A percentile compares a stretch with the other conserved stretches of the same genome.
phyloP scores from a whole-genome alignment of 2,797 vertebrate species.

The Rhabdophis nuchalis region DNA sequence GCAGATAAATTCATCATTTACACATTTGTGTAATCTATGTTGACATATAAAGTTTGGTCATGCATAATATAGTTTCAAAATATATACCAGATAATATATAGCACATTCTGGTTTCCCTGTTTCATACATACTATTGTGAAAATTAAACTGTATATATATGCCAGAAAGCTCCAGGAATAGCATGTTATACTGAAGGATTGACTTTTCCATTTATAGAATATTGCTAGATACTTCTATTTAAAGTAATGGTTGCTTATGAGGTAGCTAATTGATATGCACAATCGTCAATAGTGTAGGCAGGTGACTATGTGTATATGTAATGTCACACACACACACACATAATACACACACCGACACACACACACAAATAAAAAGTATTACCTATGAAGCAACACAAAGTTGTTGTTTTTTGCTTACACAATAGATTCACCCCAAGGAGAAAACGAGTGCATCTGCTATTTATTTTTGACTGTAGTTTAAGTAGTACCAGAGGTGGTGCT shows the following conservation, averaged over 20 bases:
- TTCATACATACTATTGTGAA: not conserved
- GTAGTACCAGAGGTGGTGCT: slow-evolving; percentile 24
- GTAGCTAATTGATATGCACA: not conserved
- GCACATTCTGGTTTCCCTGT: not conserved
- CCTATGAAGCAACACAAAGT: not conserved
- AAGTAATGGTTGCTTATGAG: not conserved
- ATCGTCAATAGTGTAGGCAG: not conserved
- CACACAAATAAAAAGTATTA: not conserved
- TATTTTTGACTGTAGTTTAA: slow-evolving; percentile 35
- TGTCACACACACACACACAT: not conserved
- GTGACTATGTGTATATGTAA: not conserved
- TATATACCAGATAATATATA: not conserved
- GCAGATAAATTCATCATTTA: not conserved
- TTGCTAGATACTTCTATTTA: not conserved
- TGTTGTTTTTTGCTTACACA: slow-evolving; percentile 4
- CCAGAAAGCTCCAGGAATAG: not conserved
- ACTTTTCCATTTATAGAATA: not conserved
- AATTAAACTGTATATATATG: not conserved
- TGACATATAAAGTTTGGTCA: not conserved
- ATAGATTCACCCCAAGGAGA: slow-evolving; percentile 46
- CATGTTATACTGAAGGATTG: not conserved
- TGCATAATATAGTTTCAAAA: not conserved
- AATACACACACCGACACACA: not conserved
- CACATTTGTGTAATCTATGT: not conserved
- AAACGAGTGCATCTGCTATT: slow-evolving; percentile 31